Conservation (phyloP, 2,113 vertebrate species). For the Lophotis ruficrista region DNA sequence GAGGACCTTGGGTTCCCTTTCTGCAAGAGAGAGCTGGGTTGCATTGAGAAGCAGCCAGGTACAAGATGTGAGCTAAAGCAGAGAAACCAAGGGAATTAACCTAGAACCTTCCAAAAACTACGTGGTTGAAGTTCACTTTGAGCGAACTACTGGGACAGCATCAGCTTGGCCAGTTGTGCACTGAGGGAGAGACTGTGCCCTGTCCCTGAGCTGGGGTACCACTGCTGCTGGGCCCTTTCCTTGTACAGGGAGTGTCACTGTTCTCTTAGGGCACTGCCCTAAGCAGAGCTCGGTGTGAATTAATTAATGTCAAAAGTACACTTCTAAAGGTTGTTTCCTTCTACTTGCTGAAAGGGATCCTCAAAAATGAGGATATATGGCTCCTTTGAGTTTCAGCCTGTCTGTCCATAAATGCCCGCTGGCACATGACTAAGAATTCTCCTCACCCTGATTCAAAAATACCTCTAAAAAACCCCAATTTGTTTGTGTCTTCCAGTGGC, state of each 20-base stretch:
- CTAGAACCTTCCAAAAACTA: not conserved
- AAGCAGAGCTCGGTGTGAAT: not conserved
- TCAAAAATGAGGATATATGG: accelerated
- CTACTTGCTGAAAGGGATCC: not conserved
- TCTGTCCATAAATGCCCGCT: not conserved
- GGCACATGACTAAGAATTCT: not conserved
- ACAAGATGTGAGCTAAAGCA: not conserved
- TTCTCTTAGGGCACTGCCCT: accelerated
- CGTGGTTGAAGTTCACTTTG: not conserved
- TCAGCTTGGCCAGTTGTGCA: not conserved
- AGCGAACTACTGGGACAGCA: not conserved
- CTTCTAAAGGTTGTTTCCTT: not conserved
- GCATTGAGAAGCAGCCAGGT: not conserved
- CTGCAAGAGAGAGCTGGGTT: not conserved
- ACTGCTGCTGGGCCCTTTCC: not conserved
- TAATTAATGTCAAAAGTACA: not conserved
- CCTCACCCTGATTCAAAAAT: not conserved
- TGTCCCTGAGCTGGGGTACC: not conserved
- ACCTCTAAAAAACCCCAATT: not conserved
- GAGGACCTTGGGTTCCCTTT: not conserved
- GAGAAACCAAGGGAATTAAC: not conserved
- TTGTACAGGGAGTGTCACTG: not conserved
- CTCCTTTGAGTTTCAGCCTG: not conserved
- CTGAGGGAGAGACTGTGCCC: not conserved
- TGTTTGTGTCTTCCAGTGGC: not conserved